Conservation (phyloP, 2,888 invertebrate genomes). For the Pseudolycoriella hygida region DNA sequence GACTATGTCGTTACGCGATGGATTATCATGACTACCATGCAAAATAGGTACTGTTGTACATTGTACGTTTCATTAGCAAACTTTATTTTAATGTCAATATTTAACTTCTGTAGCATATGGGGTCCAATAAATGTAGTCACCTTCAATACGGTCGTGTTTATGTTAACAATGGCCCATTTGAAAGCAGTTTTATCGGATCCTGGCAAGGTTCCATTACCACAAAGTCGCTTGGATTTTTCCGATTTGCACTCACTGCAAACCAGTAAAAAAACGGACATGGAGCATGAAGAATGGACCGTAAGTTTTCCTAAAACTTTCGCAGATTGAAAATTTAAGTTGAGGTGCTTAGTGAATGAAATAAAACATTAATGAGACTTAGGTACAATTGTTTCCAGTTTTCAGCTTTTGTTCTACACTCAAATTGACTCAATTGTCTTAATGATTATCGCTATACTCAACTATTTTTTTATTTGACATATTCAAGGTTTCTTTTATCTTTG, state of each 20-base stretch:
- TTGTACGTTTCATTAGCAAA: background rate
- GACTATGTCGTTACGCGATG: constrained; percentile 55
- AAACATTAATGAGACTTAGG: too few species aligned
- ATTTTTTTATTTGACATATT: too few species aligned
- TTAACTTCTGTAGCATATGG: constrained; percentile 34
- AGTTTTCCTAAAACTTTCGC: too few species aligned
- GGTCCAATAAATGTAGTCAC: constrained; percentile 60
- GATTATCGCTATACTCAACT: too few species aligned
- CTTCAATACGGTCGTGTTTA: constrained; percentile 61
- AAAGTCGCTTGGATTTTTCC: constrained; percentile 51
- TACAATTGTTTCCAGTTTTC: too few species aligned
- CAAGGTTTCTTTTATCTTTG: too few species aligned
- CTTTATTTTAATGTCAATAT: background rate
- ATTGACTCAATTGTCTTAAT: too few species aligned
- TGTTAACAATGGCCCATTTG: constrained; percentile 59
- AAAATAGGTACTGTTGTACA: background rate
- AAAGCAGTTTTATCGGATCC: constrained; percentile 81
- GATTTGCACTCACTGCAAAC: constrained; percentile 42
- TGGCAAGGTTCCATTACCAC: constrained; percentile 62
- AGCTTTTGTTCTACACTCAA: too few species aligned
- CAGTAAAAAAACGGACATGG: constrained; percentile 24
- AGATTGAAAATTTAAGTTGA: too few species aligned
- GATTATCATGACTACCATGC: background rate
- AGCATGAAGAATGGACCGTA: constrained; percentile 49
- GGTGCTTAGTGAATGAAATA: too few species aligned